phyloP scores from a whole-genome alignment of 2,113 vertebrate species.

The Hyaena hyaena region DNA sequence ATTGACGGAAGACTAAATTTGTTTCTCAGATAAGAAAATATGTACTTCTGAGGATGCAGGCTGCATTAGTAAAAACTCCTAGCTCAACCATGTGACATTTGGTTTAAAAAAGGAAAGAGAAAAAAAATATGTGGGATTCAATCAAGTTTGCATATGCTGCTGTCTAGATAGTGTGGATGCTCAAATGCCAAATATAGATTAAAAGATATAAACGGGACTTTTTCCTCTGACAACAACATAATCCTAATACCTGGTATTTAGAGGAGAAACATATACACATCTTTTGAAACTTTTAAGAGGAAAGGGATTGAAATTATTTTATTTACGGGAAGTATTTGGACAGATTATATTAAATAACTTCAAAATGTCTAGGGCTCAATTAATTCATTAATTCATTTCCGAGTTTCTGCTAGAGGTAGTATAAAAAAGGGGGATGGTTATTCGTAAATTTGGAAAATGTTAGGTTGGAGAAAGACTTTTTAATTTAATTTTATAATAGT shows the following conservation, averaged over 20 bases:
- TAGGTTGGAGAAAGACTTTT: neutral
- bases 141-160: constrained; percentile 68
- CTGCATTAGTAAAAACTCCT: constrained; percentile 16
- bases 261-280: neutral
- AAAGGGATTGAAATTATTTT: neutral
- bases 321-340: neutral
- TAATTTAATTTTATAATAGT: too few species aligned
- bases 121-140: constrained; percentile 55
- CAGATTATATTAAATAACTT: neutral
- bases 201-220: constrained; percentile 18
- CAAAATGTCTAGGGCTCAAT: neutral
- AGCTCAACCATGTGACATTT: constrained; percentile 60
- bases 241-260: constrained; percentile 24
- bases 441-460: neutral
- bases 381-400: neutral
- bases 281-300: neutral
- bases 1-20: neutral
- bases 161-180: constrained; percentile 55
- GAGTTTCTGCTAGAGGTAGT: neutral
- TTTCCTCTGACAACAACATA: constrained; percentile 23
- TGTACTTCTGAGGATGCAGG: neutral
- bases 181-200: constrained; percentile 60
- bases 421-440: neutral
- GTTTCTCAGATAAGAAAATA: neutral
- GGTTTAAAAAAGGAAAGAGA: constrained; percentile 48